phyloP scores from a whole-genome alignment of 2,888 invertebrate genomes.

The Crossocerus cetratus region DNA sequence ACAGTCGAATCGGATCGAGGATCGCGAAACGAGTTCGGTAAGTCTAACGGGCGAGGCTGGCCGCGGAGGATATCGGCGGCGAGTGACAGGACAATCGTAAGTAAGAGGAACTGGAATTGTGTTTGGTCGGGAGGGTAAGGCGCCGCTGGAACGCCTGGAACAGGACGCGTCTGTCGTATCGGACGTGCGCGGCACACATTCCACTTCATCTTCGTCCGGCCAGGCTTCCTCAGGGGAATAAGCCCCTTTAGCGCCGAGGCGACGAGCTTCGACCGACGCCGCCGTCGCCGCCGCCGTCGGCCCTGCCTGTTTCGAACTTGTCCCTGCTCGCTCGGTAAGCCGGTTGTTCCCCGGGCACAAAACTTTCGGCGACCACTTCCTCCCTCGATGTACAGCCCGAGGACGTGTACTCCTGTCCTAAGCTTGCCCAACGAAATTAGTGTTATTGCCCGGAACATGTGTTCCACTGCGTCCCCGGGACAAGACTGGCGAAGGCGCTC shows the following conservation, averaged over 20 bases:
- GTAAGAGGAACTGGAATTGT: too few species aligned
- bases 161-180: conserved; percentile 28
- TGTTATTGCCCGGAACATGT: conserved; percentile 18
- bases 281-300: too few species aligned
- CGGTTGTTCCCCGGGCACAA: conserved; percentile 13
- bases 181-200: conserved; percentile 30
- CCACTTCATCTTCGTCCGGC: conserved; percentile 18
- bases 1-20: too few species aligned
- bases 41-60: too few species aligned
- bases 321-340: conserved; percentile 9
- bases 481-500: background rate
- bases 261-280: conserved; percentile 31
- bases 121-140: too few species aligned
- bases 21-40: too few species aligned
- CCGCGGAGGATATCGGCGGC: too few species aligned
- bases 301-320: too few species aligned
- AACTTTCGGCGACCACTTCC: conserved; percentile 16
- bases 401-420: conserved; percentile 9
- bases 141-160: conserved; percentile 24
- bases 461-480: background rate
- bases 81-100: too few species aligned
- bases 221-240: conserved; percentile 15
- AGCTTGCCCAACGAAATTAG: conserved; percentile 40
- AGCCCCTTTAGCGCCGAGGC: conserved; percentile 38
- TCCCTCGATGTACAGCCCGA: background rate